Conservation (phyloP, 37 sponge, comb jelly and placozoan genomes). For the Bolinopsis microptera region DNA sequence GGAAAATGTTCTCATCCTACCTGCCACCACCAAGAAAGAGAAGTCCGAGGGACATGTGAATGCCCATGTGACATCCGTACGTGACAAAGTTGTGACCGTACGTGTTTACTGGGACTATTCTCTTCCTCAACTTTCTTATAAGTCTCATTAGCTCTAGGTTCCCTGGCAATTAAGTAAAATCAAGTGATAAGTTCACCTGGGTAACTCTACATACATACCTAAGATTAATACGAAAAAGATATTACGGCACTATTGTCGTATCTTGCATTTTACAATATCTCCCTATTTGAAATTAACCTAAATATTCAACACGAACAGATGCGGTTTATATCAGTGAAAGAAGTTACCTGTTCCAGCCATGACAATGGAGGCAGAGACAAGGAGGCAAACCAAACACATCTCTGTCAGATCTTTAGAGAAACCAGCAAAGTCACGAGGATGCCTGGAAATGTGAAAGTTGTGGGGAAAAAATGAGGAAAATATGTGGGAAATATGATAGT, state of each 20-base stretch:
- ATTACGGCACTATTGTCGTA: too few species aligned
- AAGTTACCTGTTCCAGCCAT: conserved; percentile 62
- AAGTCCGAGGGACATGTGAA: conserved; percentile 94
- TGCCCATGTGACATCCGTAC: conserved; percentile 90
- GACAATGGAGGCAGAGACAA: conserved; percentile 61
- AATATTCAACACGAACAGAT: too few species aligned
- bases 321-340: not conserved
- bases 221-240: too few species aligned
- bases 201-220: too few species aligned
- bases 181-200: not conserved
- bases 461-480: too few species aligned
- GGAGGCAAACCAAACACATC: conserved; percentile 51
- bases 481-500: too few species aligned
- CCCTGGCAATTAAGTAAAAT: conserved; percentile 68
- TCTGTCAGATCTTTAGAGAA: conserved; percentile 61
- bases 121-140: conserved; percentile 69
- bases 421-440: conserved; percentile 26
- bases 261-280: too few species aligned
- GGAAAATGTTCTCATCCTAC: conserved; percentile 18
- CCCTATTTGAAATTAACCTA: too few species aligned
- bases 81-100: conserved; percentile 70
- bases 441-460: not conserved
- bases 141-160: conserved; percentile 78
- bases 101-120: conserved; percentile 57
- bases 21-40: conserved; percentile 90